Evolutionary conservation across 2,888 invertebrate species (phyloP), one percentile per base, ranked within the genome.

Genomic region (Dryobotodes eremita): DNA sequence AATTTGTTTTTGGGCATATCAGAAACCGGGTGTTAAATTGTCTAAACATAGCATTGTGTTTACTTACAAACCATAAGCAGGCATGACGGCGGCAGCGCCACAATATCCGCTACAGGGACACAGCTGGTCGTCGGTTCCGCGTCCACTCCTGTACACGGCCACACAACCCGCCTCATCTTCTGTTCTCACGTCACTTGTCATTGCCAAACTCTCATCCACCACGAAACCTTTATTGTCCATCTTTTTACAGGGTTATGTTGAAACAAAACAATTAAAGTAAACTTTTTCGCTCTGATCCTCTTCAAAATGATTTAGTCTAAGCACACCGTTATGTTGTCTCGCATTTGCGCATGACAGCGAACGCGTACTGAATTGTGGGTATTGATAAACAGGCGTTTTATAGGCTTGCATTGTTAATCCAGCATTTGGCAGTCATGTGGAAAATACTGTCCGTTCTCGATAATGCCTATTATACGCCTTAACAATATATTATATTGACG

Each of bases 191-290:
- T 80, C 85, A 46, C 89, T 84, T n/a, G 90, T 85, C 74, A 90
- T 90, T 7, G 86, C 57, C 48, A 92, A 71, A 20, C 88, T 89
- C 80, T 95, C 95, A 74, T 94, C 95, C 10, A 90, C 83, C 46
- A 92, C 92, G 73, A 95, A 96, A n/a, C 94, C 95, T 3, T 91
- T 89, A 82, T 96, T 96, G 80, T 96, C 95, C 96, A 96, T 96
- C 74, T 71, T 65, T 15, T 20, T 6, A 2, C 53, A 50, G 46
- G 15, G 20, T 23, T 42, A 48, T 3, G 10, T 26, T 20, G 17
- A 42, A 69, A 75, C 17, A 69, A 70, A 65, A 61, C 7, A 23
- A 15, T 42, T 3, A n/a, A 46, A 17, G 13, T 42, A n/a, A 42
- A 55, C 11, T 17, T 57, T 65, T 68, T 42, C 17, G n/a, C 36